A percentile compares a stretch with the other conserved stretches of the same genome.
These are phyloP conservation scores for Amblyjoppa proteus DNA, from an alignment of 2,888 invertebrate genomes.

Conservation along the genomic window DNA sequence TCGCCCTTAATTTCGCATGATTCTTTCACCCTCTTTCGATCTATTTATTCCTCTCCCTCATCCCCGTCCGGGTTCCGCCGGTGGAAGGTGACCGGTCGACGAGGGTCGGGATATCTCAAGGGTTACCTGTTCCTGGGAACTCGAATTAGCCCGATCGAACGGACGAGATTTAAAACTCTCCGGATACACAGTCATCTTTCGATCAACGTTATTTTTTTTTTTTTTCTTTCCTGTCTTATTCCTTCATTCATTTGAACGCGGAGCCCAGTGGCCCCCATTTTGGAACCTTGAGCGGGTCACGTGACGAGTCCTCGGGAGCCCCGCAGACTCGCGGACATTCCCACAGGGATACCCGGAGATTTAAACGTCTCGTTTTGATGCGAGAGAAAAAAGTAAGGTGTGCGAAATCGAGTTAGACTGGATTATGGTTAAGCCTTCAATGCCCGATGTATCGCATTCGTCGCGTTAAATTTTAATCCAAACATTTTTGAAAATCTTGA, in stretches of 20 bases:
- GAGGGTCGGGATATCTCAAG: conserved; percentile 53
- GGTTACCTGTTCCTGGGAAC: conserved; percentile 66
- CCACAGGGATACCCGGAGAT: conserved; percentile 77
- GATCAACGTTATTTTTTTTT: conserved; percentile 42
- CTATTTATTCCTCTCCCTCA: conserved; percentile 52
- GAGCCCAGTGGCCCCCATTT: not conserved
- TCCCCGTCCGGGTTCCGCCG: conserved; percentile 58
- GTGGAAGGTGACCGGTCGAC: conserved; percentile 69
- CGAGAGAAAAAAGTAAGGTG: conserved; percentile 35
- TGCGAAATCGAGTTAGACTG: conserved; percentile 35
- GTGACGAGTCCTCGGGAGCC: not conserved
- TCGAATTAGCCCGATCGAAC: conserved; percentile 53
- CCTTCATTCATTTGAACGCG: conserved; percentile 13
- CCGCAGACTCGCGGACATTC: conserved; percentile 74
- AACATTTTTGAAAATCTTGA: too few species aligned
- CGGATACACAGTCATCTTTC: conserved; percentile 25
- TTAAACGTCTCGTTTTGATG: conserved; percentile 76
- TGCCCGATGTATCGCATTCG: not conserved
- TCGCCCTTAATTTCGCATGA: conserved; percentile 77
- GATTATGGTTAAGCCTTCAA: conserved; percentile 25
- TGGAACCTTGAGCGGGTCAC: conserved; percentile 57
- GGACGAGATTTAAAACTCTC: conserved; percentile 21
- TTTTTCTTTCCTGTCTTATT: conserved; percentile 19
- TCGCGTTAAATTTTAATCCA: too few species aligned
- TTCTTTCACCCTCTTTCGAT: conserved; percentile 68